A percentile compares a stretch with the other conserved stretches of the same genome.
Conservation (phyloP, 2,797 vertebrate species). For the Lerista edwardsae region DNA sequence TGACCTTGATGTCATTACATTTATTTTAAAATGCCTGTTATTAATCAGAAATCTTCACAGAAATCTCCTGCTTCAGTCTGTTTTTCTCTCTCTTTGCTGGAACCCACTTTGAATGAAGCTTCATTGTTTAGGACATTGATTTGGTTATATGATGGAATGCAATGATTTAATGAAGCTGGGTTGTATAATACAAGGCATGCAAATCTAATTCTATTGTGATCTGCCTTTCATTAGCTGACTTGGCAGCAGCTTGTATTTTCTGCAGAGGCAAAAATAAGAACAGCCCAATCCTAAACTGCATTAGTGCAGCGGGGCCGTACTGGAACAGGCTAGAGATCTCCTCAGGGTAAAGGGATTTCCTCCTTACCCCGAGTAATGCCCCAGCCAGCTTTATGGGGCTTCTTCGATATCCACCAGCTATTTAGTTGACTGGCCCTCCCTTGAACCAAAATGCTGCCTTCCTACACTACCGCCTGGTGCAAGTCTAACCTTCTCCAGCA, state of each 20-base stretch:
- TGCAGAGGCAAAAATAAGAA: neutral
- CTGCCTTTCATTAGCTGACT: neutral
- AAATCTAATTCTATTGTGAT: neutral
- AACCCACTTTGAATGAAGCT: conserved; percentile 18
- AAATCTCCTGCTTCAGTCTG: conserved; percentile 31
- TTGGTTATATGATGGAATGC: conserved; percentile 6
- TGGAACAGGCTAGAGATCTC: too few relatives aligned
- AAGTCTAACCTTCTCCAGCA: too few relatives aligned
- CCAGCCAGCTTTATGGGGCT: too few relatives aligned
- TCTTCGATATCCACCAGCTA: too few relatives aligned
- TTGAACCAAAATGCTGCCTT: too few relatives aligned
- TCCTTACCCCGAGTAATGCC: too few relatives aligned
- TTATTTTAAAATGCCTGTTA: conserved; percentile 29
- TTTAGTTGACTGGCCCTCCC: too few relatives aligned
- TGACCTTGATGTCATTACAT: neutral
- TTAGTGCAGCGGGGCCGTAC: too few relatives aligned
- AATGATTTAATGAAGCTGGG: conserved; percentile 15
- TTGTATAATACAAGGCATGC: neutral
- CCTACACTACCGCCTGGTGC: too few relatives aligned
- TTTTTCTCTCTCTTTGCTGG: neutral
- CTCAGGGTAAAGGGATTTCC: too few relatives aligned
- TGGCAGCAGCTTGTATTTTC: neutral
- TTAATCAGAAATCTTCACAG: neutral
- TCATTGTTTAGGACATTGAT: conserved; percentile 17
- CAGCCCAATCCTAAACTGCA: too few relatives aligned